Evolutionary conservation across 2,888 invertebrate species (phyloP), one percentile per base, ranked within the genome.

Genomic region (Megalurothrips usitatus): DNA sequence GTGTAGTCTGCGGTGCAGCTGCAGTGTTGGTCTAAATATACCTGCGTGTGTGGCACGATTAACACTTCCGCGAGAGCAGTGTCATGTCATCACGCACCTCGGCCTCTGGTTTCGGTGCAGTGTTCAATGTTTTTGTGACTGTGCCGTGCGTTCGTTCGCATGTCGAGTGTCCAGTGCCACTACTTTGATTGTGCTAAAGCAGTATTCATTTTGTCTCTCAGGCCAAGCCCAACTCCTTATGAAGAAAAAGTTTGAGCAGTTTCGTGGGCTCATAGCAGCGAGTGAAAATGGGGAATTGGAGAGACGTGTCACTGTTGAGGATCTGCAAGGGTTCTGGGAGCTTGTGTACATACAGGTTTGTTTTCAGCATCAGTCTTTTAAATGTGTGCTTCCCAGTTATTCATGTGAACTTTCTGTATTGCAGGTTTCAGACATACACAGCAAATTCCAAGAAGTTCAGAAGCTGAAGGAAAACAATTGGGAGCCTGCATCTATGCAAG

Each of bases 291-390:
- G 52, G 88, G 89, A 83, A 87, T 23, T 26, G 1, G 68, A 26
- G 8, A 75, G 26, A 12, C 68, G 89, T 14, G 90, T 93, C 68
- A 91, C 90, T 0, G 89, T 90, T 82, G 90, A 91, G 9, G 96
- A 96, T 88, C 89, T 96, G 81, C 93, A 92, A 84, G 96, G 96
- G 49, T 96, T 95, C 88, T 96, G 96, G 96, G 95, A 95, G 85
- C 93, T 94, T 92, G 91, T 94, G 75, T 23, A 49, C 19, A 79
- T 79, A n/a, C 79, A 79, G 58, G 49, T 79, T 49, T 19, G 28
- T 79, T 3, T 12, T 12, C 8, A 75, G 10, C 12, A 1, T 23
- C 3, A 6, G 6, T 43, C 34, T 2, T 43, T 43, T 43, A 43
- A n/a, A n/a, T n/a, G n/a, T n/a, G n/a, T 43, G 34, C 34, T 43